A percentile compares a stretch with the other conserved stretches of the same genome.
Conservation (phyloP, 2,797 vertebrate genomes). For the Clarias platycephalus region DNA sequence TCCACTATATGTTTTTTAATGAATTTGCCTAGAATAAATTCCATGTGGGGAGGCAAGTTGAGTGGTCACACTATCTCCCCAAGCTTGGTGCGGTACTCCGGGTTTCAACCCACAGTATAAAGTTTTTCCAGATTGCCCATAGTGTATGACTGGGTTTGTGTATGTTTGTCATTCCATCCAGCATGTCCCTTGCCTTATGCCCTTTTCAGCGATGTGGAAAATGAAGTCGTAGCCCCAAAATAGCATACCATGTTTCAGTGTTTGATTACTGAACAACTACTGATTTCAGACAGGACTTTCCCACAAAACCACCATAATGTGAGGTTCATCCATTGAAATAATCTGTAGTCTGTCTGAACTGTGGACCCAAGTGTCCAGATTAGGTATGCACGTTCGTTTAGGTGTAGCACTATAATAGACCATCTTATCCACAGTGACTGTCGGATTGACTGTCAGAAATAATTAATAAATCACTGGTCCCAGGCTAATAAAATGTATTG, state of each 20-base stretch:
- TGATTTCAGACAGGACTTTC: neutral
- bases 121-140: no score
- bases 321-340: neutral
- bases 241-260: neutral
- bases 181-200: no score
- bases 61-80: no score
- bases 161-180: no score
- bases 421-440: neutral
- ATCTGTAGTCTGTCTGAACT: neutral
- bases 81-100: no score
- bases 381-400: neutral
- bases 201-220: no score
- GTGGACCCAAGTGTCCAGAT: neutral
- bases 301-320: neutral
- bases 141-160: no score
- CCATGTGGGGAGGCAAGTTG: no score
- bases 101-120: no score
- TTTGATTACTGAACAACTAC: neutral
- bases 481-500: neutral
- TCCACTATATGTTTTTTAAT: neutral
- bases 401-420: neutral
- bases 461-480: neutral
- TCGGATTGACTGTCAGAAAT: neutral
- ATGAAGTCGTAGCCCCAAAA: neutral
- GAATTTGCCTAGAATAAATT: neutral